phyloP scores from a whole-genome alignment of 2,797 vertebrate genomes.

The Amblyopsis hoosieri region DNA sequence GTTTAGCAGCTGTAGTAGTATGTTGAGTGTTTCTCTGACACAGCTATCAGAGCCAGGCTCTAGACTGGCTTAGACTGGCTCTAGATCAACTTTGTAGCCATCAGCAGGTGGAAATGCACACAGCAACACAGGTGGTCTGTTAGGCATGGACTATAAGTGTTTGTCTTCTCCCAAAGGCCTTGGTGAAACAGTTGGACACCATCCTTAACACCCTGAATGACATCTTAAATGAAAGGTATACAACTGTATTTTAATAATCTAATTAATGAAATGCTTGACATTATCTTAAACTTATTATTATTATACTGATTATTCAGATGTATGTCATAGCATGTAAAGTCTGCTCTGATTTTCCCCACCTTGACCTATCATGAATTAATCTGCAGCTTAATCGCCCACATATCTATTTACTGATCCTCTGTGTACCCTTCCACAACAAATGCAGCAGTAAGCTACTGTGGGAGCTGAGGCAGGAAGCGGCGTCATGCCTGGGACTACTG shows the following conservation, averaged over 20 bases:
- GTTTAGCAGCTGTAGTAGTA: no score
- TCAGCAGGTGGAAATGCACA: background rate
- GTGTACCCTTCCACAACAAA: background rate
- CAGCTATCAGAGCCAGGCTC: background rate
- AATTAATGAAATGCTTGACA: no score
- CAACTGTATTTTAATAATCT: background rate
- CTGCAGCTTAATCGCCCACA: no score
- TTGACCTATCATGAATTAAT: no score
- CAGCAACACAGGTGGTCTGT: background rate
- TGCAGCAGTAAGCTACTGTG: conserved; percentile 96
- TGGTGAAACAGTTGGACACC: conserved; percentile 97
- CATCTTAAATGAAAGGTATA: conserved; percentile 97
- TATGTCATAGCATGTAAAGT: no score
- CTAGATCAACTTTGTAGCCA: background rate
- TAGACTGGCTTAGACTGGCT: background rate
- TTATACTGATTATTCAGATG: no score
- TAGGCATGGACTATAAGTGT: background rate
- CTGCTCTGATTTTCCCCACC: no score
- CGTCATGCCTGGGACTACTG: conserved; percentile 92
- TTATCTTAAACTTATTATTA: background rate
- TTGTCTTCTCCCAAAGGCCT: conserved; percentile 75
- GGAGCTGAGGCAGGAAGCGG: conserved; percentile 95
- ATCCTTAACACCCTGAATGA: conserved; percentile 95
- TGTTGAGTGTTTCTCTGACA: no score
- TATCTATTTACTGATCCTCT: background rate